Evolutionary conservation across 2,888 invertebrate genomes (phyloP).

Genomic region (Stenurella melanura): DNA sequence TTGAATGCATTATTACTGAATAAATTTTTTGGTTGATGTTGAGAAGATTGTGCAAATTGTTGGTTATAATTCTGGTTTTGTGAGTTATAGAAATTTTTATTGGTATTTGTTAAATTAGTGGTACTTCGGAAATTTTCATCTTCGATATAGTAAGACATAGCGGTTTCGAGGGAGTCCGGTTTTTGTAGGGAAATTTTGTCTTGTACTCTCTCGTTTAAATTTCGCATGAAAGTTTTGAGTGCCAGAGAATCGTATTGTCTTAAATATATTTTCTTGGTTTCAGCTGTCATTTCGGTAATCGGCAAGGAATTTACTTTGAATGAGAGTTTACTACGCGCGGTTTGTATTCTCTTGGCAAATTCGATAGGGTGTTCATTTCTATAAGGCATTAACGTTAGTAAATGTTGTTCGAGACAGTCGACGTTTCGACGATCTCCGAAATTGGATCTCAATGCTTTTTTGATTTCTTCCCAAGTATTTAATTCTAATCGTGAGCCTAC

Average conservation of each 20-base stretch:
- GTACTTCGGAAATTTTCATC: not conserved
- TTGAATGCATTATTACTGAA: not conserved
- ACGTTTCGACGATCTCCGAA: too few species aligned
- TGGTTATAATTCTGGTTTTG: not conserved
- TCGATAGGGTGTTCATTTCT: not conserved
- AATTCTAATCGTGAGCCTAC: too few species aligned
- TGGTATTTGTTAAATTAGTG: not conserved
- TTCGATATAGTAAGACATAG: not conserved
- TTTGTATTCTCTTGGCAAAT: constrained; percentile 1
- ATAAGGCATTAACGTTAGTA: not conserved
- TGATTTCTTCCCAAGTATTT: too few species aligned
- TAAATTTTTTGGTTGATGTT: too few species aligned
- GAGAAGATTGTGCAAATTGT: not conserved
- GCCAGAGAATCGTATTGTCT: constrained; percentile 1
- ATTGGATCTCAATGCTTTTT: too few species aligned
- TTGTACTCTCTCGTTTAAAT: constrained; percentile 17
- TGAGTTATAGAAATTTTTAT: not conserved
- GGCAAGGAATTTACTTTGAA: too few species aligned
- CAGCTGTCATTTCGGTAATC: too few species aligned
- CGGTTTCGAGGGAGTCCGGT: constrained; percentile 5
- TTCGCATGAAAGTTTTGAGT: constrained; percentile 14
- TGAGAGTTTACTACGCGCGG: too few species aligned
- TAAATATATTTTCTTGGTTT: constrained; percentile 2
- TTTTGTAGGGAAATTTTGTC: constrained; percentile 4
- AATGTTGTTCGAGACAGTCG: not conserved